phyloP scores from a whole-genome alignment of 2,113 vertebrate species.

The Poeciliopsis retropinna region DNA sequence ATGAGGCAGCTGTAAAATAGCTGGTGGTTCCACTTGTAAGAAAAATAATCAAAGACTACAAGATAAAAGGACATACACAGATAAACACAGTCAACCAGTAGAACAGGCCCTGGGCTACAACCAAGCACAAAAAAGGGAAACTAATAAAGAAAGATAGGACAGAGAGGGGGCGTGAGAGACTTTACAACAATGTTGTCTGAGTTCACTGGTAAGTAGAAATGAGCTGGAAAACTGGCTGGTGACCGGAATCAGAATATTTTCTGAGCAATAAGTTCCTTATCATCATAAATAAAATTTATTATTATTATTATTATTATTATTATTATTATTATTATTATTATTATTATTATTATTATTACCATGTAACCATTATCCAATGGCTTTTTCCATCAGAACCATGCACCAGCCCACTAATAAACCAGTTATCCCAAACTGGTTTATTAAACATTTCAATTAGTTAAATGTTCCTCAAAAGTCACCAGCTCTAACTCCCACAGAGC shows the following conservation, averaged over 20 bases:
- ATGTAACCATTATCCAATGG: background rate
- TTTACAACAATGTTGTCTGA: constrained; percentile 27
- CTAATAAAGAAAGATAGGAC: constrained; percentile 32
- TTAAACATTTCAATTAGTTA: too few species aligned
- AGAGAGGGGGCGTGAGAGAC: constrained; percentile 14
- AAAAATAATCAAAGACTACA: constrained; percentile 66
- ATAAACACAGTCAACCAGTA: constrained; percentile 40
- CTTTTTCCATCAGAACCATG: background rate
- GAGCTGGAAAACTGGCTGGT: background rate
- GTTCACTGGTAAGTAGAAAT: constrained; percentile 19
- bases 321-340: too few species aligned
- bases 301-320: too few species aligned
- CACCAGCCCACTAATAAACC: background rate
- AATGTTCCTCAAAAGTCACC: too few species aligned
- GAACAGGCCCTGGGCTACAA: constrained; percentile 31
- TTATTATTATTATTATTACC: too few species aligned
- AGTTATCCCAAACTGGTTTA: too few species aligned
- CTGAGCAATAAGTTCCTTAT: background rate
- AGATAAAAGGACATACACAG: constrained; percentile 63
- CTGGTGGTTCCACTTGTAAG: constrained; percentile 62
- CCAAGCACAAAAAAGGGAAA: constrained; percentile 22
- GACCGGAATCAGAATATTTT: background rate
- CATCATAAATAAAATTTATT: too few species aligned
- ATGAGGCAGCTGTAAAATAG: constrained; percentile 65
- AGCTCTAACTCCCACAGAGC: too few species aligned